Evolutionary conservation across 1,140 invertebrate genomes (phyloP), one percentile per base, ranked within the genome.

Genomic region (Lineus longissimus): DNA sequence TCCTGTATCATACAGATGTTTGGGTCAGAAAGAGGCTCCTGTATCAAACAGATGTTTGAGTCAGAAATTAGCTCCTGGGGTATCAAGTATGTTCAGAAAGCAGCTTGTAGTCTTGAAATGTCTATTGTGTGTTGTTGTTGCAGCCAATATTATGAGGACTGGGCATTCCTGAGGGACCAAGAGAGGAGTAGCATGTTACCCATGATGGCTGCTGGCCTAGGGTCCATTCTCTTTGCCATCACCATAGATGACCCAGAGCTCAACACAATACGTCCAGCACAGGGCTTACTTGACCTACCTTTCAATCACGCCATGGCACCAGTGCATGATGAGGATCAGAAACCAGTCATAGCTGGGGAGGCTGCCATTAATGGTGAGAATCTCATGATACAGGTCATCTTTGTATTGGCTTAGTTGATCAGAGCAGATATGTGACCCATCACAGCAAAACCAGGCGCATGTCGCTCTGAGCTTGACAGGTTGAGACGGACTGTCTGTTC

Each of bases 141-240:
- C 45, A 81, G 84, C 63, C 85, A 87, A 62, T 91, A 88, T 85
- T 96, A 94, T 82, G 90, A 94, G 79, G 86, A 89, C 60, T 91
- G 90, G 86, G 89, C 93, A 51, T 88, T 94, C 71, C 77, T 94
- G 25, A 76, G 88, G 61, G 90, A 92, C 80, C 84, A 87, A 68
- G 91, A 94, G 77, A 85, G 86, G 68, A 87, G 85, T 65, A 87
- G 85, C 66, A 86, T 90, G 79, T 79, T 95, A 60, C 89, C 91
- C 31, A 89, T 88, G 78, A 87, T 92, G 81, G 91, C 91, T 61
- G 88, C 90, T 83, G 91, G 91, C 63, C 83, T 95, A 73, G 88
- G 87, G 65, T 89, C 91, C 41, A 89, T 95, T 76, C 84, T 95
- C 67, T 96, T 96, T 84, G 93, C 93, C 27, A 88, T 95, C 73